These are phyloP conservation scores for Nephotettix cincticeps DNA, from an alignment of 1,140 invertebrate genomes.

Conservation along the genomic window DNA sequence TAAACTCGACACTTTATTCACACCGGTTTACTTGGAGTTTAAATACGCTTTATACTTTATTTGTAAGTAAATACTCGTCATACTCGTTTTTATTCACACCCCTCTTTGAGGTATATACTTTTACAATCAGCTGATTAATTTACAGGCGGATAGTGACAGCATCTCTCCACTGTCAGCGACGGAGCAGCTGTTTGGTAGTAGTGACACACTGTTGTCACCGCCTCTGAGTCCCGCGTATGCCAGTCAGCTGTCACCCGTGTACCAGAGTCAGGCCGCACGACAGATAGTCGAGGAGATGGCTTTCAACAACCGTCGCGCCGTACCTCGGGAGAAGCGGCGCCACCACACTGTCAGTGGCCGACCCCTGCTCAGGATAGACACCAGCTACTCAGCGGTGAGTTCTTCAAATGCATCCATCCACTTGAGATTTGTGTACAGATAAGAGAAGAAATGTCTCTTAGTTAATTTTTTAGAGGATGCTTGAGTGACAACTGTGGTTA, in stretches of 20 bases:
- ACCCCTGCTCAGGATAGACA: constrained; percentile 30
- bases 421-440: too few relatives aligned
- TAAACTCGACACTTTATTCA: too few relatives aligned
- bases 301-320: constrained; percentile 53
- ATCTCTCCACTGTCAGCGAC: constrained; percentile 39
- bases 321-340: constrained; percentile 77
- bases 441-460: too few relatives aligned
- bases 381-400: constrained; percentile 27
- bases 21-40: too few relatives aligned
- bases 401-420: too few relatives aligned
- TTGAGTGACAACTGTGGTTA: too few relatives aligned
- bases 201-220: constrained; percentile 25
- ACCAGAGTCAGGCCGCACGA: constrained; percentile 80
- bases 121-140: too few relatives aligned
- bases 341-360: constrained; percentile 78
- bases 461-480: too few relatives aligned
- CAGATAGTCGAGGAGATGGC: constrained; percentile 81
- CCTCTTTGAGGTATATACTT: too few relatives aligned
- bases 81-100: too few relatives aligned
- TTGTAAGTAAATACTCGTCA: too few relatives aligned
- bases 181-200: constrained; percentile 49
- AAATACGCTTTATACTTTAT: too few relatives aligned
- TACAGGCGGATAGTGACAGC: constrained; percentile 39
- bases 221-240: constrained; percentile 65
- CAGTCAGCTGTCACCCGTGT: constrained; percentile 67